Evolutionary conservation across 2,113 vertebrate genomes (phyloP).

Genomic region (Otus sunia): DNA sequence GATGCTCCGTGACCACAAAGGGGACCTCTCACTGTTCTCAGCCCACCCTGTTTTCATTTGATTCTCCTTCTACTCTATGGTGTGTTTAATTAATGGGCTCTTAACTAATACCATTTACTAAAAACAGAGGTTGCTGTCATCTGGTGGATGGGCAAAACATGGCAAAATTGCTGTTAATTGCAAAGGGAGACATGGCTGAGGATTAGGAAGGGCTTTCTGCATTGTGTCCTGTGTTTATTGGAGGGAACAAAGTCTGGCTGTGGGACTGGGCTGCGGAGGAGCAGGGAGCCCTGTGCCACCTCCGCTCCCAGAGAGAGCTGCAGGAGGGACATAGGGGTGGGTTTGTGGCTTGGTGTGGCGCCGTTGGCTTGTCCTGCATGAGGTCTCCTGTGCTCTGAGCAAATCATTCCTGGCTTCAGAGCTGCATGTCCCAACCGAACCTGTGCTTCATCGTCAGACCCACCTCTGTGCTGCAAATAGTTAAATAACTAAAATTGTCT

Average conservation of each 20-base stretch:
- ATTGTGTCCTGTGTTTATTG: fast-evolving
- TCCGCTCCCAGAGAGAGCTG: background rate
- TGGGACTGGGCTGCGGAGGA: background rate
- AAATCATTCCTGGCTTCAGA: background rate
- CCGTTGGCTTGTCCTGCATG: fast-evolving
- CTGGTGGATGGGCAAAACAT: background rate
- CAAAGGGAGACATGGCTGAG: background rate
- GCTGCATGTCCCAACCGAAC: fast-evolving
- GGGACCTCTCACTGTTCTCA: background rate
- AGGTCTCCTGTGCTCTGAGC: fast-evolving
- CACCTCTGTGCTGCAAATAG: background rate
- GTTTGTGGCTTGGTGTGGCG: background rate
- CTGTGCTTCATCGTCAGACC: fast-evolving
- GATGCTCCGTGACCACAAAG: background rate
- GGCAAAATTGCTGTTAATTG: background rate
- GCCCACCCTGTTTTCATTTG: background rate
- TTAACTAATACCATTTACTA: background rate
- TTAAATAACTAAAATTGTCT: background rate
- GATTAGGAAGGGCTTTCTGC: background rate
- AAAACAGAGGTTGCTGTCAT: background rate
- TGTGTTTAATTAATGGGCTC: background rate
- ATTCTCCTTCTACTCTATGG: background rate
- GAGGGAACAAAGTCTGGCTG: background rate
- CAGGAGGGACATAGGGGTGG: too few relatives aligned
- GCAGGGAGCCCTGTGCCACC: fast-evolving